These are phyloP conservation scores for Leucophenga varia DNA, from an alignment of 1,140 invertebrate species.

Conservation along the genomic window DNA sequence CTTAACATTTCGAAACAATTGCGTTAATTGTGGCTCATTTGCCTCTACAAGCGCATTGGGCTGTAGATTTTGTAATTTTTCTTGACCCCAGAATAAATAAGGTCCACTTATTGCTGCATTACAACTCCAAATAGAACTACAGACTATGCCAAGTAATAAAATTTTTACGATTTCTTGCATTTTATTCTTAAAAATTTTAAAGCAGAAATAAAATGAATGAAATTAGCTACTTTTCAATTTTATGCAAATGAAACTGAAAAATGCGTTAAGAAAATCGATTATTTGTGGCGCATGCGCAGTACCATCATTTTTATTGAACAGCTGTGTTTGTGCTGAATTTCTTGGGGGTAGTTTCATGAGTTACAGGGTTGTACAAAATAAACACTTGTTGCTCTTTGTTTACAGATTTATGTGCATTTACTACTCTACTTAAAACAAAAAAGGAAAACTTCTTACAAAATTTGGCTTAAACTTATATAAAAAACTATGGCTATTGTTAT, in stretches of 20 bases:
- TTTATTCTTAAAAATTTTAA: too few species aligned
- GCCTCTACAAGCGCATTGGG: constrained; percentile 58
- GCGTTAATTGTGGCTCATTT: constrained; percentile 58
- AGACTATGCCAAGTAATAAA: too few species aligned
- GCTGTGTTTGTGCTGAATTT: too few species aligned
- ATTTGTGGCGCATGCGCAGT: constrained; percentile 19
- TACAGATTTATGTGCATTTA: not conserved
- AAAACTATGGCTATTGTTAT: constrained; percentile 17
- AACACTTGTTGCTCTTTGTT: not conserved
- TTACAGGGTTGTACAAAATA: not conserved
- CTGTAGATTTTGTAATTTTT: constrained; percentile 56
- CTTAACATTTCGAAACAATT: constrained; percentile 45
- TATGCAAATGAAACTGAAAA: too few species aligned
- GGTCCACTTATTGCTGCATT: constrained; percentile 56
- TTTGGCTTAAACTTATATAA: not conserved
- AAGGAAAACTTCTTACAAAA: too few species aligned
- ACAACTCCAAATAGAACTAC: too few species aligned
- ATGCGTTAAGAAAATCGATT: too few species aligned
- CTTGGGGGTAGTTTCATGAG: constrained; percentile 14
- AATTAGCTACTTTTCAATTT: too few species aligned
- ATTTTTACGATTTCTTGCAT: too few species aligned
- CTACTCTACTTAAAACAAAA: too few species aligned
- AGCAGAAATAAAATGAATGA: too few species aligned
- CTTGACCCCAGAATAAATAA: constrained; percentile 62
- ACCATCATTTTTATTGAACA: too few species aligned